Evolutionary conservation across 2,797 vertebrate genomes (phyloP).

Genomic region (Graptemys geographica): DNA sequence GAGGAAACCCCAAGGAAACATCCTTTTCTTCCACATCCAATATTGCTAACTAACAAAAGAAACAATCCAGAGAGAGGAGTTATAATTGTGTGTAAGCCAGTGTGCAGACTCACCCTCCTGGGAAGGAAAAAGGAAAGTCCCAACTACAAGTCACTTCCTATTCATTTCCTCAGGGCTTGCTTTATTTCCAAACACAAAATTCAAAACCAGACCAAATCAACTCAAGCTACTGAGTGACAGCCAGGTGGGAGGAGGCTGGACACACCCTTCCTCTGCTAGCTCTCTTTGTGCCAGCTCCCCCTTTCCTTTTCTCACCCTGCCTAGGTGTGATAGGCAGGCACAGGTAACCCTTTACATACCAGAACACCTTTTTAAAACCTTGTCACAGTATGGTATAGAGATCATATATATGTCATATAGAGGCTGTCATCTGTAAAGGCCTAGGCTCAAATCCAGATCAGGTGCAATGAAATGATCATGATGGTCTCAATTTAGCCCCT

Average conservation of each 20-base stretch:
- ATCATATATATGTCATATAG: fast-evolving
- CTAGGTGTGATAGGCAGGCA: not conserved
- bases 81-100: not conserved
- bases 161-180: not conserved
- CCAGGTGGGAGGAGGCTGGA: slow-evolving; percentile 32
- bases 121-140: slow-evolving; percentile 4
- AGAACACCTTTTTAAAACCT: not conserved
- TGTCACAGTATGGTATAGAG: not conserved
- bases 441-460: not conserved
- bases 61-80: not conserved
- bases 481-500: not conserved
- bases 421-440: not conserved
- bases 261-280: not conserved
- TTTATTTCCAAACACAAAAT: not conserved
- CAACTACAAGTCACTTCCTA: not conserved
- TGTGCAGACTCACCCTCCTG: not conserved
- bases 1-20: not conserved
- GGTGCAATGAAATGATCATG: fast-evolving
- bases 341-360: not conserved
- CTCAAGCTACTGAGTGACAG: slow-evolving; percentile 4
- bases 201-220: not conserved
- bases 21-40: not conserved
- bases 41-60: not conserved
- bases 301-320: not conserved
- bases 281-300: too few relatives aligned